These are phyloP conservation scores for Cyclophora albipunctata DNA, from an alignment of 2,888 invertebrate genomes.

Conservation along the genomic window DNA sequence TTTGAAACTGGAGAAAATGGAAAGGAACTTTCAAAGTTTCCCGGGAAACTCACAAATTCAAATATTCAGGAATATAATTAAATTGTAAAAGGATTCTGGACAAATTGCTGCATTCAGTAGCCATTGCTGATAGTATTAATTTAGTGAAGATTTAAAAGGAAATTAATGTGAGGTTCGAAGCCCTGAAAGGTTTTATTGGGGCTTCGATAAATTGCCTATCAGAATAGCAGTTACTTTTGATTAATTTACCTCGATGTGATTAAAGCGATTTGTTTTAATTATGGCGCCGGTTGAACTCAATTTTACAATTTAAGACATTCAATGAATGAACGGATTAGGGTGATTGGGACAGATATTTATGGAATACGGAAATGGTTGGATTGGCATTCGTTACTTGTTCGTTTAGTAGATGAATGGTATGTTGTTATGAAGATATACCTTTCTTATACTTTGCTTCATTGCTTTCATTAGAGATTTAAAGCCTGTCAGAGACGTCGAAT, in stretches of 20 bases:
- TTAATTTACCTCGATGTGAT: slow-evolving; percentile 27
- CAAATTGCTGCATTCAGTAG: slow-evolving; percentile 40
- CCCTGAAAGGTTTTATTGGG: slow-evolving; percentile 24
- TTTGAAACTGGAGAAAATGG: slow-evolving; percentile 29
- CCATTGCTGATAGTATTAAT: slow-evolving; percentile 46
- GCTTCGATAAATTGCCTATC: slow-evolving; percentile 39
- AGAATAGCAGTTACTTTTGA: slow-evolving; percentile 34
- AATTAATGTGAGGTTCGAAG: slow-evolving; percentile 39
- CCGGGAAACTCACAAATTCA: slow-evolving; percentile 29
- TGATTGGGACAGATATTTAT: too few relatives aligned
- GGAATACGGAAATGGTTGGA: too few relatives aligned
- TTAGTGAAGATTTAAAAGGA: slow-evolving; percentile 37
- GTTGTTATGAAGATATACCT: too few relatives aligned
- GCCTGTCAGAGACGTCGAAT: too few relatives aligned
- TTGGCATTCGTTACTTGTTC: too few relatives aligned
- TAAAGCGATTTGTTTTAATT: slow-evolving; percentile 32
- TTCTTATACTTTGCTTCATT: too few relatives aligned
- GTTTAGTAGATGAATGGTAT: too few relatives aligned
- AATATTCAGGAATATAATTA: slow-evolving; percentile 45
- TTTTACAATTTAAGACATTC: too few relatives aligned
- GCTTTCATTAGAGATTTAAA: too few relatives aligned
- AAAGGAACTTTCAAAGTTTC: slow-evolving; percentile 33
- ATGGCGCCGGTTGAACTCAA: not conserved
- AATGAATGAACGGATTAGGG: too few relatives aligned
- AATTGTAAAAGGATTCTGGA: slow-evolving; percentile 47